Evolutionary conservation across 2,113 vertebrate genomes (phyloP), one percentile per base, ranked within the genome.

Genomic region (Clupea harengus): DNA sequence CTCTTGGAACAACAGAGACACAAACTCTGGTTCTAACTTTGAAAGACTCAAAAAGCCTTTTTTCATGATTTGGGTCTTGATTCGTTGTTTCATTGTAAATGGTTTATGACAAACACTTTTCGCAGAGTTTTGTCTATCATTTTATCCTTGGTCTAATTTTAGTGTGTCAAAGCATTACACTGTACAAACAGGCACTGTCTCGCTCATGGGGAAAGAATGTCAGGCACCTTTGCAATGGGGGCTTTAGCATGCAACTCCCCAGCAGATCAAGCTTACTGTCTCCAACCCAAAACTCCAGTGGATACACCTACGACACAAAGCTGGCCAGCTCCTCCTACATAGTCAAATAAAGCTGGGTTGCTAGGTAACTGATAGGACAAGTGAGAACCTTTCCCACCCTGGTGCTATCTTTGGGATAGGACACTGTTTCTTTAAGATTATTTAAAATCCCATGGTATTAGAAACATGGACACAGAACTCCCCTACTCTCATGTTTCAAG

Each of bases 301-400:
- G 72, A 39, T 78, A 32, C 72, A 78, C 72, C 72, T 39, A 28
- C 72, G 39, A 15, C 72, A 78, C 28, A 78, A 78, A 78, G 72
- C 60, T n/a, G 8, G 32, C 25, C 28, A 6, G 3, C 32, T 39
- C 32, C 72, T 78, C 72, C 72, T 17, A 32, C 64, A 28, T 44
- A 32, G 25, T 39, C 72, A 78, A 78, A 78, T 78, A 39, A 78
- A 78, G 72, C 28, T 78, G 15, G 13, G 72, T 78, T 78, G 10
- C 72, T 78, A 78, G 64, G 64, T 72, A 72, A 72, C 64, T 72
- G 64, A 72, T 72, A 72, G 64, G 64, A 72, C 64, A 72, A 32
- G 25, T 72, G 32, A 64, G 28, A 32, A 78, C 72, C 32, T 39
- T 28, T 39, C 11, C 72, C 25, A 32, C 13, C 72, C 72, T 28